These are phyloP conservation scores for Cheilosia vernalis DNA, from an alignment of 2,888 invertebrate species.

Conservation along the genomic window DNA sequence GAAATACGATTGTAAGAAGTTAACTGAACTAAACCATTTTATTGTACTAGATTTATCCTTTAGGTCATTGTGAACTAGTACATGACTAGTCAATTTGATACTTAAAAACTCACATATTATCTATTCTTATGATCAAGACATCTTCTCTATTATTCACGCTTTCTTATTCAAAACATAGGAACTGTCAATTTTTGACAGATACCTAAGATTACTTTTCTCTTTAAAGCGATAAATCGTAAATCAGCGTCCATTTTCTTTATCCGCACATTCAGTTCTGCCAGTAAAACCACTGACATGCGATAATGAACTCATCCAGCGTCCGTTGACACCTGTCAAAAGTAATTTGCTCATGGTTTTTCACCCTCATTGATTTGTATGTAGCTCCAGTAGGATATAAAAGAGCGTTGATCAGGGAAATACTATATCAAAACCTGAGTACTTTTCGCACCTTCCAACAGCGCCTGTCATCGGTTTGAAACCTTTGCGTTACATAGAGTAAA, in stretches of 20 bases:
- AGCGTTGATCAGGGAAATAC: constrained; percentile 57
- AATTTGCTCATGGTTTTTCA: constrained; percentile 64
- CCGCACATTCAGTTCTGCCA: constrained; percentile 1
- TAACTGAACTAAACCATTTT: no score
- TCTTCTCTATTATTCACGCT: no score
- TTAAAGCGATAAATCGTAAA: no score
- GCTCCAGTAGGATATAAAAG: constrained; percentile 37
- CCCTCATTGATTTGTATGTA: constrained; percentile 45
- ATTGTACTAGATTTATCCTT: no score
- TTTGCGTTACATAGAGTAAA: not conserved
- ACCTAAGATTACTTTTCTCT: no score
- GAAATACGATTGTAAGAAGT: no score
- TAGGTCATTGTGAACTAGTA: no score
- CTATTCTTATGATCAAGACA: no score
- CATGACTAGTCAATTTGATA: no score
- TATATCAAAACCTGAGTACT: constrained; percentile 46
- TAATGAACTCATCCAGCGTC: constrained; percentile 69
- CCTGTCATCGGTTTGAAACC: constrained; percentile 52
- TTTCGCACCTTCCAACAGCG: constrained; percentile 56
- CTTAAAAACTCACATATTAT: no score
- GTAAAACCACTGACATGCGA: constrained; percentile 33
- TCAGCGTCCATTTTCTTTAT: constrained; percentile 1
- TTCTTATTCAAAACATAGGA: no score
- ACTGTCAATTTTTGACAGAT: no score
- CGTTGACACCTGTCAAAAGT: constrained; percentile 69